These are phyloP conservation scores for Dermochelys coriacea DNA, from an alignment of 2,797 vertebrate genomes.

Conservation along the genomic window DNA sequence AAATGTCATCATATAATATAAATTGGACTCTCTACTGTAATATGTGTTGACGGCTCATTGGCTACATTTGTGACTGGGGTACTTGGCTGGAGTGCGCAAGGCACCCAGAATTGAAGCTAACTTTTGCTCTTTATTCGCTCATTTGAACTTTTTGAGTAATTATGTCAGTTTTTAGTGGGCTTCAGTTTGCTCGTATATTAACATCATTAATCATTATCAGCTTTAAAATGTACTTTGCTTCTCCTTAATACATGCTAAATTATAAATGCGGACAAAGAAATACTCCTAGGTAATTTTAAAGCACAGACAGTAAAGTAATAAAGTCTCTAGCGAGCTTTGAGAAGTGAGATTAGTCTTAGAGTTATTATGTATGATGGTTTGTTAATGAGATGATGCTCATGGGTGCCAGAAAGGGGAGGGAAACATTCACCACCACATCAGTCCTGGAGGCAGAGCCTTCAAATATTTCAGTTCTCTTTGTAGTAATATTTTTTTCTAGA, in stretches of 20 bases:
- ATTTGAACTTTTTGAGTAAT: not conserved
- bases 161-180: not conserved
- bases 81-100: not conserved
- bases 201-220: constrained; percentile 13
- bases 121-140: not conserved
- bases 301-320: not conserved
- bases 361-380: not conserved
- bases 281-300: not conserved
- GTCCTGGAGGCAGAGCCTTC: not conserved
- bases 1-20: not conserved
- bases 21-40: not conserved
- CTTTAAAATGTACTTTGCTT: constrained; percentile 16
- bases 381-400: not conserved
- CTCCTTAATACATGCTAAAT: constrained; percentile 33
- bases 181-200: not conserved
- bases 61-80: not conserved
- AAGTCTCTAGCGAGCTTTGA: not conserved
- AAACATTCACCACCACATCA: not conserved
- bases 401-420: not conserved
- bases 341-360: constrained; percentile 16
- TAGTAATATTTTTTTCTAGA: not conserved
- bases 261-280: not conserved
- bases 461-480: not conserved
- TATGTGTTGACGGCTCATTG: rapidly evolving
- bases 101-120: not conserved